Conservation (phyloP, 2,113 vertebrate species). For the Cebidichthys violaceus region DNA sequence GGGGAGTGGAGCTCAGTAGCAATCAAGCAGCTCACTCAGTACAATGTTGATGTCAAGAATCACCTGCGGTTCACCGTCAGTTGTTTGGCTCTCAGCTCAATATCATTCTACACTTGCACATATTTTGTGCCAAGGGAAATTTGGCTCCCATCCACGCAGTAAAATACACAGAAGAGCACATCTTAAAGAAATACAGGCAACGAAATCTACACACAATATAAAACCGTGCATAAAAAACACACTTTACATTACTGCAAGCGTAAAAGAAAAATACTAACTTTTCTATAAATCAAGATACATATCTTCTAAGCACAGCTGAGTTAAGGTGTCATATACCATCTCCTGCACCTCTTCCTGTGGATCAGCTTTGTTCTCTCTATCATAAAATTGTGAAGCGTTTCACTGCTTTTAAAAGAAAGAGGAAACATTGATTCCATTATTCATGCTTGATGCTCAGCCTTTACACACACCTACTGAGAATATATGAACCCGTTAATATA, state of each 20-base stretch:
- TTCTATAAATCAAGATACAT: background rate
- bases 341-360: background rate
- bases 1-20: background rate
- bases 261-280: background rate
- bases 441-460: slow-evolving; percentile 11
- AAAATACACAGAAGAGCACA: background rate
- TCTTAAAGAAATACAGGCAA: background rate
- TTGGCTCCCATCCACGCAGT: slow-evolving; percentile 7
- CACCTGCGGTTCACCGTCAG: background rate
- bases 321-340: background rate
- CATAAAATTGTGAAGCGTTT: slow-evolving; percentile 4
- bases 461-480: slow-evolving; percentile 28
- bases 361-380: slow-evolving; percentile 21
- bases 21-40: slow-evolving; percentile 25
- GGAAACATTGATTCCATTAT: slow-evolving; percentile 21
- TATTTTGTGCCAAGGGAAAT: background rate
- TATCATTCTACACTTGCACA: slow-evolving; percentile 5
- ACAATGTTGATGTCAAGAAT: slow-evolving; percentile 11
- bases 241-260: background rate
- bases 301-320: background rate
- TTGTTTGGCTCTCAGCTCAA: slow-evolving; percentile 11
- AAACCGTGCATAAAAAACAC: background rate
- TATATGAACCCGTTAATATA: slow-evolving; percentile 20
- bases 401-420: slow-evolving; percentile 4
- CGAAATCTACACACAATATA: slow-evolving; percentile 9